Base-by-base conservation (phyloP, 2,113 vertebrate species). In the Coreoperca whiteheadi region DNA sequence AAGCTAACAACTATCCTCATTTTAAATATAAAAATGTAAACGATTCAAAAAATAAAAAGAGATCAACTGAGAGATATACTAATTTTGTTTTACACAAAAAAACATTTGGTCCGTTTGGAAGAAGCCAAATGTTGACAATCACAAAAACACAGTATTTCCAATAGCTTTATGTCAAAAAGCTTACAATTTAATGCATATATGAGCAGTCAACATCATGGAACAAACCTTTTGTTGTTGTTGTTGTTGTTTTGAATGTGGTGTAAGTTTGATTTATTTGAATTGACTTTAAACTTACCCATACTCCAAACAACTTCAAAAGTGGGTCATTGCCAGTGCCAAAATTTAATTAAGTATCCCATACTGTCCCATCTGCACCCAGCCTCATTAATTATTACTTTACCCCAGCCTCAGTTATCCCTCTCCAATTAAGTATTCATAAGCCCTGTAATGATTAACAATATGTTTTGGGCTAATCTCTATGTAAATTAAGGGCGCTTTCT, bases 341-440 rank as follows among this genome's bases (percentile, higher is more conserved):
- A 88, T 76, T 41, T 82, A 87, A 92, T 90, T 78, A 86, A 85
- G 69, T 82, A 66, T 81, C 77, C 74, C 77, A 60, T 39, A 79
- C 63, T n/a, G 86, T 83, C 84, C 88, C 86, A 87, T 87, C 81
- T 88, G 88, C 66, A 90, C 18, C 66, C 78, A 56, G 81, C 67
- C 66, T 89, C 90, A 92, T 92, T 77, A 91, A 93, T 92, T 87
- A 93, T 91, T 92, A 69, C 85, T 88, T 59, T 43, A 20, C 84
- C 83, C 73, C 50, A 85, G 82, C 67, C 69, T 82, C 65, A 23
- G 63, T 92, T 88, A 77, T 80, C 75, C 74, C 75, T 82, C 80
- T 84, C 23, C 74, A 77, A 90, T 93, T 82, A 93, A 92, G 54
- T 82, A 93, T 93, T 88, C 78, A 93, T 93, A 80, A 83, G 39